A percentile compares a stretch with the other conserved stretches of the same genome.
Conservation (phyloP, 2,888 invertebrate species). For the Eumerus sabulonum region DNA sequence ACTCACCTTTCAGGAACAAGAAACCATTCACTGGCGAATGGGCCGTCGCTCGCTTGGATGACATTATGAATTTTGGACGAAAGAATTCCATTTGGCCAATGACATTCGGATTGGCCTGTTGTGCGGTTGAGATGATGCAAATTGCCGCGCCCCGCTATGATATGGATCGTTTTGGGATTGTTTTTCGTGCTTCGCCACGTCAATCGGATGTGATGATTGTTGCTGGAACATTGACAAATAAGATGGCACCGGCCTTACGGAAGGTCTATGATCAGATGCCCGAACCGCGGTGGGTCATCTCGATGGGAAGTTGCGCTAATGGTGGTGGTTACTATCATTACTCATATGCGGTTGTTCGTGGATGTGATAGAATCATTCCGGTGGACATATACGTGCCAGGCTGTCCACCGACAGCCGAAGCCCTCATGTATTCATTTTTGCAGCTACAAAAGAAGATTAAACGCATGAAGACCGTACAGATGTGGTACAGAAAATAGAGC, state of each 20-base stretch:
- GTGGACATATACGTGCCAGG: constrained; percentile 99
- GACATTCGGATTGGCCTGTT: constrained; percentile 99
- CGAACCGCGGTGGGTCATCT: constrained; percentile 98
- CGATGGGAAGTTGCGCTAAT: constrained; percentile 99
- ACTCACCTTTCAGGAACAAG: constrained; percentile 80
- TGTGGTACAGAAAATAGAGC: constrained; percentile 94
- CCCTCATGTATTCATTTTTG: constrained; percentile 95
- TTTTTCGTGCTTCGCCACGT: constrained; percentile 97
- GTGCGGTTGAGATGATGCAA: constrained; percentile 99
- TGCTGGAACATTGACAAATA: constrained; percentile 98
- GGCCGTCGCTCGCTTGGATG: constrained; percentile 94
- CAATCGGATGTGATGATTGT: constrained; percentile 99
- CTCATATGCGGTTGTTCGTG: constrained; percentile 98
- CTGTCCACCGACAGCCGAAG: constrained; percentile 99
- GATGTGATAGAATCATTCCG: constrained; percentile 98
- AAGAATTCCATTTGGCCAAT: constrained; percentile 98
- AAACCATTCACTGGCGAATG: constrained; percentile 87
- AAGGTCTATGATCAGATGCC: constrained; percentile 99
- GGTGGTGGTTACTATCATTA: constrained; percentile 99
- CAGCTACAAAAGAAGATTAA: constrained; percentile 99
- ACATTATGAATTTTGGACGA: constrained; percentile 96
- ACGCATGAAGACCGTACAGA: constrained; percentile 90
- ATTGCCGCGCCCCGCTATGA: constrained; percentile 99
- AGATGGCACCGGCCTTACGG: constrained; percentile 99
- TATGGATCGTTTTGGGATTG: constrained; percentile 99